Conservation (phyloP, 2,113 vertebrate species). For the Lynx canadensis region DNA sequence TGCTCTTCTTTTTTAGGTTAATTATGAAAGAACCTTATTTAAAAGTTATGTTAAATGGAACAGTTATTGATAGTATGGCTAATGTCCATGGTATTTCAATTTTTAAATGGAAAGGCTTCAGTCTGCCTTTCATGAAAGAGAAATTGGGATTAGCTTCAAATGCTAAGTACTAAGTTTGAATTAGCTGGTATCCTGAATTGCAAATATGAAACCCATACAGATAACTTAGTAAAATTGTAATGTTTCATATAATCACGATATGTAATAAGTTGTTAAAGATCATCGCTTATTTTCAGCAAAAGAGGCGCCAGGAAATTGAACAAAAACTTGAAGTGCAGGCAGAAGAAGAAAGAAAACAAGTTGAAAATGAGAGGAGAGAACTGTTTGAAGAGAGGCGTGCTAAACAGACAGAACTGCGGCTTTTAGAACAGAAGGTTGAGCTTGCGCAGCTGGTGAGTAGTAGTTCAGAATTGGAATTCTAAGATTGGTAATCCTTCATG, state of each 20-base stretch:
- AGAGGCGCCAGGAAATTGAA: conserved; percentile 96
- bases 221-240: neutral
- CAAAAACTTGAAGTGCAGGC: conserved; percentile 99
- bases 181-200: conserved; percentile 9
- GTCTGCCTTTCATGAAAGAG: neutral
- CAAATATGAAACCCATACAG: neutral
- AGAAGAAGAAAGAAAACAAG: conserved; percentile 96
- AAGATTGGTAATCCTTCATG: neutral
- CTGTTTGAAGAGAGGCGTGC: conserved; percentile 98
- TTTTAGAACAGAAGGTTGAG: conserved; percentile 99
- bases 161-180: neutral
- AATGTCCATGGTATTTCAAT: neutral
- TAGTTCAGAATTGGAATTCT: conserved; percentile 50
- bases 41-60: neutral
- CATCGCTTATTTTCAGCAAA: conserved; percentile 88
- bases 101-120: neutral
- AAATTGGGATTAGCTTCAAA: neutral
- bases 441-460: conserved; percentile 96
- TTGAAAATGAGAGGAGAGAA: conserved; percentile 96
- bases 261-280: neutral
- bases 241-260: neutral
- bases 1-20: neutral
- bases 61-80: neutral
- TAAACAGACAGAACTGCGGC: conserved; percentile 97
- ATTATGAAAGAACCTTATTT: neutral